Conservation (phyloP, 2,113 vertebrate species). For the Trogon melanurus region DNA sequence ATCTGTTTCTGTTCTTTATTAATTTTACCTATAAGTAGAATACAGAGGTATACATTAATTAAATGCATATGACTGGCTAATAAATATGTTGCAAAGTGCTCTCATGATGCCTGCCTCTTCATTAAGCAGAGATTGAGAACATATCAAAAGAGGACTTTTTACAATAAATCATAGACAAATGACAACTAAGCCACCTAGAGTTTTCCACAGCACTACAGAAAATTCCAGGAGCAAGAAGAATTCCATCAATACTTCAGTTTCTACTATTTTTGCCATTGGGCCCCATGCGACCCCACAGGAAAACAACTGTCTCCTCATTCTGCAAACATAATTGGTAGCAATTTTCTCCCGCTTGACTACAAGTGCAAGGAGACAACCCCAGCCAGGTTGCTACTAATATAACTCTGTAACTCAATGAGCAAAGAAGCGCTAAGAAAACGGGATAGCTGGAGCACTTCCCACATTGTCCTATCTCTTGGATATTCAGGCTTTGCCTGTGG, state of each 20-base stretch:
- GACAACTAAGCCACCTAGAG: not conserved
- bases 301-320: not conserved
- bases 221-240: not conserved
- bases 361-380: not conserved
- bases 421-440: not conserved
- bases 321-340: not conserved
- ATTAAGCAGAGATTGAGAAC: conserved; percentile 17
- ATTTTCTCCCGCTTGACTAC: not conserved
- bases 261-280: not conserved
- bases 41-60: conserved; percentile 55
- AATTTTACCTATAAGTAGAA: conserved; percentile 48
- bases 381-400: not conserved
- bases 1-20: conserved; percentile 53
- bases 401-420: not conserved
- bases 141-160: not conserved
- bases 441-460: not conserved
- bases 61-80: conserved; percentile 54
- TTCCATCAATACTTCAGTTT: not conserved
- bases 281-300: not conserved
- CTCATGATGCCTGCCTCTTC: not conserved
- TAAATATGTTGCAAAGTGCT: conserved; percentile 33
- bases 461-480: not conserved
- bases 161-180: not conserved
- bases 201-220: not conserved
- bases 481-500: not conserved